Conservation (phyloP, 2,888 invertebrate genomes). For the Drosophila paramelanica region DNA sequence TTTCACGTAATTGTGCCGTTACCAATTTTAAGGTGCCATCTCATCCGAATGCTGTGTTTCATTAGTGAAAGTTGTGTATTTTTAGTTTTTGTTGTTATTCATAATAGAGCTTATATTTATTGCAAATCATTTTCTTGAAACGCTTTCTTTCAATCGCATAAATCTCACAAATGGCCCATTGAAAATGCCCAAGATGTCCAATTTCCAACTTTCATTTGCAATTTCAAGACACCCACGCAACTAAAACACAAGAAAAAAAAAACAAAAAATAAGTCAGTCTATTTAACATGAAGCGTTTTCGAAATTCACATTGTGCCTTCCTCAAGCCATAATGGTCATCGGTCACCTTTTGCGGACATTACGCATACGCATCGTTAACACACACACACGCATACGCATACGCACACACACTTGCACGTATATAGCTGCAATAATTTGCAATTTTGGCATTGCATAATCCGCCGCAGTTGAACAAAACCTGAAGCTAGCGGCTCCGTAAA, state of each 20-base stretch:
- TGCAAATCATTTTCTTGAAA: conserved; percentile 62
- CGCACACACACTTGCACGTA: conserved; percentile 24
- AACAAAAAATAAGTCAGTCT: conserved; percentile 6
- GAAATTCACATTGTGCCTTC: conserved; percentile 26
- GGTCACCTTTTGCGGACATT: conserved; percentile 59
- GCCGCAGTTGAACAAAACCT: conserved; percentile 63
- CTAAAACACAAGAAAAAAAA: background rate
- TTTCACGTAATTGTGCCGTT: conserved; percentile 55
- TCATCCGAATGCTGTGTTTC: conserved; percentile 29
- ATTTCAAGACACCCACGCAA: conserved; percentile 24
- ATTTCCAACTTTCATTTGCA: conserved; percentile 61
- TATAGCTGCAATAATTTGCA: conserved; percentile 62
- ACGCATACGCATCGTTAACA: conserved; percentile 68
- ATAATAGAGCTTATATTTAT: conserved; percentile 53
- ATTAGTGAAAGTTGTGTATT: conserved; percentile 66
- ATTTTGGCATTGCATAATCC: conserved; percentile 75
- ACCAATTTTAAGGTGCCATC: conserved; percentile 59
- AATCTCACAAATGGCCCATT: conserved; percentile 46
- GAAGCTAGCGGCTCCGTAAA: conserved; percentile 31
- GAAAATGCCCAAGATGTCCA: conserved; percentile 46
- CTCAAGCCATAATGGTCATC: conserved; percentile 25
- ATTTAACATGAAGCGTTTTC: conserved; percentile 48
- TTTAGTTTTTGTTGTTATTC: conserved; percentile 30
- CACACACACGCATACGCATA: background rate
- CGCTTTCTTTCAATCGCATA: conserved; percentile 53